Base-by-base conservation (phyloP, 2,113 vertebrate genomes). In the Sylvietta virens region DNA sequence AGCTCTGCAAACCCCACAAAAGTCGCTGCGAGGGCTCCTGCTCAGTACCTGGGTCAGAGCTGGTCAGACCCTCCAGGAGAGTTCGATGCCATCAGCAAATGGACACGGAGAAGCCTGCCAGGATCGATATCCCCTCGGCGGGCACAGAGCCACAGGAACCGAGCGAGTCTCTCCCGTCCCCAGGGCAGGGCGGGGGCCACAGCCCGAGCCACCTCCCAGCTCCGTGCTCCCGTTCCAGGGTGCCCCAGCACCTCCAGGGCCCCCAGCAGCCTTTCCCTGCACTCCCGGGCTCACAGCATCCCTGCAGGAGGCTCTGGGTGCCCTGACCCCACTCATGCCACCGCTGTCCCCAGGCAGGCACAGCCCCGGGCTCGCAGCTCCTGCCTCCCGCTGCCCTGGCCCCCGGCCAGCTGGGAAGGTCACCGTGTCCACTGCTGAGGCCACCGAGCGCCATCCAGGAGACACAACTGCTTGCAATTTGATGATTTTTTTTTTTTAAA, bases 71-170 rank as follows among this genome's bases (percentile, higher is more conserved):
- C 69, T 90, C 81, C 80, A 54, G 87, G 65, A 81, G 50, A 60
- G 86, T 33, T 87, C 19, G 3, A 77, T 89, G 26, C 94, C 22
- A 3, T 88, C 97, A 97, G 91, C 96, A 96, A 95, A 95, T 58
- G 85, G 84, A 94, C 50, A 71, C 56, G n/a, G 95, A 61, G 44
- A 78, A 47, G 9, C 37, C 81, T 35, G 83, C 90, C 7, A 54
- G 92, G 96, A 97, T 97, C 95, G 5, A 96, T 97, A 54, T 12
- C 1, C 15, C 79, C 96, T 64, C 22, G 24, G 62, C 95, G 45
- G 81, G 82, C 72, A 20, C 89, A 5, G 57, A 81, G 31, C 70
- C 50, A 65, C 60, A 79, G 71, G 92, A 81, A 18, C 67, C 3
- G 15, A 92, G 66, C 45, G 10, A 92, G 61, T 60, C 73, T 76